Percentiles rank a stretch among this genome's conserved stretches.
These are phyloP conservation scores for Isichthys henryi DNA, from an alignment of 2,113 vertebrate genomes.

Conservation along the genomic window DNA sequence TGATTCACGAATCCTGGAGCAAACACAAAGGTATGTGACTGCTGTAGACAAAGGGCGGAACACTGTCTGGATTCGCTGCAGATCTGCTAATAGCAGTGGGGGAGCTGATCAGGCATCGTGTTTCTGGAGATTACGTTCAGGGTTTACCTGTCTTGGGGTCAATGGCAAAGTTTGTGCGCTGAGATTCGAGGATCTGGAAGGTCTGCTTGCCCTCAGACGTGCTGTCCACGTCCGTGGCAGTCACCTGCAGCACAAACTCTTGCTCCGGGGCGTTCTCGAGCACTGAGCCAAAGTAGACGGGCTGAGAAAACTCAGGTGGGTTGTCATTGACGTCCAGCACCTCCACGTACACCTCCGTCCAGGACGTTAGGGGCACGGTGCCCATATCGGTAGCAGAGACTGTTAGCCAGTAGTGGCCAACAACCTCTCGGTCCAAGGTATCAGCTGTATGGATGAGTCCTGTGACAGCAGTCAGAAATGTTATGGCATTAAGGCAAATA, in stretches of 20 bases:
- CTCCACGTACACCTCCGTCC: constrained; percentile 86
- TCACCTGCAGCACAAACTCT: constrained; percentile 67
- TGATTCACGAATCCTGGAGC: background rate
- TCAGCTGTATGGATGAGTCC: constrained; percentile 73
- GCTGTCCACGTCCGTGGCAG: constrained; percentile 72
- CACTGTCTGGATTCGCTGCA: background rate
- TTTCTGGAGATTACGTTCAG: background rate
- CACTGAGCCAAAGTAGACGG: constrained; percentile 77
- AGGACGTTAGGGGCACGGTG: constrained; percentile 68
- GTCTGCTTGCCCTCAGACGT: constrained; percentile 75
- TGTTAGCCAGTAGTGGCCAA: constrained; percentile 81
- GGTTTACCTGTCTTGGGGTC: constrained; percentile 73
- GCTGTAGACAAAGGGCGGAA: background rate
- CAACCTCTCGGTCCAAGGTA: constrained; percentile 71
- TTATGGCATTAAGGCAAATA: background rate
- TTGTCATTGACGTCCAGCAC: constrained; percentile 90
- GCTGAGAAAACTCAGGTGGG: constrained; percentile 75
- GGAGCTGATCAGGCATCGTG: background rate
- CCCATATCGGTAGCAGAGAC: constrained; percentile 79
- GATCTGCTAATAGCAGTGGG: background rate
- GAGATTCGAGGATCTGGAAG: constrained; percentile 78
- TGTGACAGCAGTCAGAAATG: constrained; percentile 37
- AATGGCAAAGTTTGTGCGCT: constrained; percentile 67
- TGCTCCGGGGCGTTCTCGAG: constrained; percentile 70
- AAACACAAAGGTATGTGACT: background rate